Evolutionary conservation across 2,888 invertebrate species (phyloP), one percentile per base, ranked within the genome.

Genomic region (Argynnis bischoffii): DNA sequence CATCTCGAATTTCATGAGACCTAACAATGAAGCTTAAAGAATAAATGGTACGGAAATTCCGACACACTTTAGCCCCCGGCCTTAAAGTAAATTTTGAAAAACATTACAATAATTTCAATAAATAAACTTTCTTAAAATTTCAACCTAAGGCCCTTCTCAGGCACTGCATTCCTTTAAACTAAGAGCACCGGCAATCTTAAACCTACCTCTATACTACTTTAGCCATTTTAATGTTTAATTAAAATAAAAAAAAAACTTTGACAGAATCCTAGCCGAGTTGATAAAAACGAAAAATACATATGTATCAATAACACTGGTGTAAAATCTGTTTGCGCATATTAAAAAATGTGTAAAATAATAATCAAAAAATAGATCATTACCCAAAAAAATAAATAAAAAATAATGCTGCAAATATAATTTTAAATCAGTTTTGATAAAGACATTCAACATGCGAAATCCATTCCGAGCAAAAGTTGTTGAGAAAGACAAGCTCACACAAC

Each of bases 151-250:
- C 55, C 55, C 54, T 26, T n/a, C n/a, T 41, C 16, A 67, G 60
- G 57, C 64, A 67, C 59, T 46, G 57, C 26, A 26, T 54, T 66
- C 46, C 26, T 47, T 48, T 65, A 66, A 21, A 47, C 64, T 67
- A 67, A 60, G 55, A 69, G 69, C 69, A 69, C 67, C 65, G 69
- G 59, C 50, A 54, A 51, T 55, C 50, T 65, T 69, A 67, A 60
- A 18, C 41, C 47, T 66, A 66, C 47, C 18, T 55, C 55, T 59
- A 47, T 26, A 61, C 16, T 16, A 51, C 50, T 8, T 51, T 16
- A 53, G 21, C 59, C 47, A 48, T 59, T 59, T 16, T 31, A 21
- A 48, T 48, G 26, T 57, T 57, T 26, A 41, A 35, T 61, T 35
- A 4, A 26, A 26, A 26, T 26, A 26, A 26, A 41, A 16, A 35